phyloP scores from a whole-genome alignment of 2,888 invertebrate genomes.

The Crematogaster levior region DNA sequence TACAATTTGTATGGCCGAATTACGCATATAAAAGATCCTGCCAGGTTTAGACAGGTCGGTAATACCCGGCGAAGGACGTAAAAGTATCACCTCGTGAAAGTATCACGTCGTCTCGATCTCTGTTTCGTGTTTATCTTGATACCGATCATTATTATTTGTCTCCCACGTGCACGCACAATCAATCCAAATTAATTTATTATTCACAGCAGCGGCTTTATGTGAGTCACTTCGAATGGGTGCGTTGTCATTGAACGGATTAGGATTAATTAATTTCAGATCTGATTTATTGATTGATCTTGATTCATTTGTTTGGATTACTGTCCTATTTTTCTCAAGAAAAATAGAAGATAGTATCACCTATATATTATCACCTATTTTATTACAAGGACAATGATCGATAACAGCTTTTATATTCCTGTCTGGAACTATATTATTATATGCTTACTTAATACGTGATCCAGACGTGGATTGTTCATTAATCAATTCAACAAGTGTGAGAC shows the following conservation, averaged over 20 bases:
- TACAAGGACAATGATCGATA: background rate
- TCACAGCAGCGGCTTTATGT: background rate
- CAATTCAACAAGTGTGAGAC: background rate
- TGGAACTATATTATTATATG: background rate
- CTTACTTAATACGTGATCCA: background rate
- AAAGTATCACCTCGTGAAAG: constrained; percentile 18
- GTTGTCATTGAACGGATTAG: background rate
- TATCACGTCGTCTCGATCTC: constrained; percentile 25
- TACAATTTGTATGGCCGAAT: constrained; percentile 44
- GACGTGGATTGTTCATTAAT: constrained; percentile 15
- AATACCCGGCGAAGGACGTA: constrained; percentile 43
- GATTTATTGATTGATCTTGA: too few species aligned
- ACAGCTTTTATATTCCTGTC: background rate
- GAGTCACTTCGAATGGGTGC: background rate
- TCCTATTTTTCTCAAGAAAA: background rate
- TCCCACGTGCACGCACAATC: background rate
- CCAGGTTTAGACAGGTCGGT: constrained; percentile 1
- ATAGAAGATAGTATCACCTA: background rate
- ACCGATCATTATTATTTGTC: background rate
- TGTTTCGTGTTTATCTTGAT: constrained; percentile 2
- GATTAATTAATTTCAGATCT: constrained; percentile 27
- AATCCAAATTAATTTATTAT: constrained; percentile 30
- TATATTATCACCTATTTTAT: background rate
- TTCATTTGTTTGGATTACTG: background rate
- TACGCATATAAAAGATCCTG: constrained; percentile 48